Base-by-base conservation (phyloP, 2,113 vertebrate species). In the Caretta caretta region DNA sequence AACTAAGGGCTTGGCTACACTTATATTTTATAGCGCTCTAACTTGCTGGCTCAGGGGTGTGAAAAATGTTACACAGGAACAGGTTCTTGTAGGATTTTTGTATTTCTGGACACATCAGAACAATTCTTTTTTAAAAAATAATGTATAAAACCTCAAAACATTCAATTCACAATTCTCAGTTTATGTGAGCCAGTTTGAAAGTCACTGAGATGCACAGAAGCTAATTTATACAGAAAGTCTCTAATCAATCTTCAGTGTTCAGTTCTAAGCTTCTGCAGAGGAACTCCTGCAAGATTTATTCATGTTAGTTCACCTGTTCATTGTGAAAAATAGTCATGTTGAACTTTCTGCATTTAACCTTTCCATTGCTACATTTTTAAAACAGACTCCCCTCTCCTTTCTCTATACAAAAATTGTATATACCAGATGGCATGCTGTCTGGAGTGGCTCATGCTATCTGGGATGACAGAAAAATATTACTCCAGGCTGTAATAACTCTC, bases 171-270 rank as follows among this genome's bases (percentile, higher is more conserved):
- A 38, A 72, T 35, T 94, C 53, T 88, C 88, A 42, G 78, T 90
- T 87, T 90, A 35, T 88, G 42, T 90, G 72, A 92, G 79, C 22
- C 69, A 85, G 12, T 88, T 84, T 92, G 62, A 25, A 81, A 90
- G 17, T 49, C 72, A 82, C 59, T 29, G 2, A 1, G 46, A 96
- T 89, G 90, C 88, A 91, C 72, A 75, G 84, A 83, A 88, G 50
- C 79, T 90, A 78, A 93, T 46, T 31, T 0, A 91, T 38, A 92
- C 91, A 96, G 89, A 53, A 38, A 95, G 84, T 50, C 92, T 93
- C 35, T 19, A 48, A 56, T 92, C 86, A 80, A 56, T 94, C 93
- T 59, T 53, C 49, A 86, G 46, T 46, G n/a, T 79, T 93, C 62
- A 46, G 24, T 88, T 92, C 83, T 65, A 69, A 72, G 51, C 80